phyloP scores from a whole-genome alignment of 2,888 invertebrate genomes.

The Pantelozetes paolii region DNA sequence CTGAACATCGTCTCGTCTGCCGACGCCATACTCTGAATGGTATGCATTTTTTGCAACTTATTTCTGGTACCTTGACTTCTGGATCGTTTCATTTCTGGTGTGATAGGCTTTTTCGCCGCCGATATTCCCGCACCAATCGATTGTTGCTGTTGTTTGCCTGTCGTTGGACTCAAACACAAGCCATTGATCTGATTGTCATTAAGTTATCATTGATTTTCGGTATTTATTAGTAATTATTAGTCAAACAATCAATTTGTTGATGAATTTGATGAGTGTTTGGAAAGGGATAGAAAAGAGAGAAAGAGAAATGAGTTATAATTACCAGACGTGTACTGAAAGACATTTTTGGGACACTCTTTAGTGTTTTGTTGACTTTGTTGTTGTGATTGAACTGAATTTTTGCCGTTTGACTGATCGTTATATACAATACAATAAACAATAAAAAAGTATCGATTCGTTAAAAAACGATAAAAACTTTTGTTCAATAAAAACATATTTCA shows the following conservation, averaged over 20 bases:
- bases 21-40: slow-evolving; percentile 42
- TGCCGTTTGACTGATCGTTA: slow-evolving; percentile 5
- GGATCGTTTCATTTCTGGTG: slow-evolving; percentile 69
- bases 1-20: slow-evolving; percentile 18
- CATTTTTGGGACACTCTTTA: not conserved
- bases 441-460: not conserved
- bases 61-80: slow-evolving; percentile 85
- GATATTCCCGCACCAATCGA: slow-evolving; percentile 48
- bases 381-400: not conserved
- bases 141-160: slow-evolving; percentile 50
- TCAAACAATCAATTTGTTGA: not conserved
- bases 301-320: slow-evolving; percentile 34
- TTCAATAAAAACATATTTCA: not conserved
- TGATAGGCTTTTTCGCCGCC: slow-evolving; percentile 52
- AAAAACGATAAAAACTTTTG: not conserved
- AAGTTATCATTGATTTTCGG: not conserved
- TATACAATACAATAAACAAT: not conserved
- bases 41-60: slow-evolving; percentile 48
- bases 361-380: not conserved
- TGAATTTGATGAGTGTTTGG: not conserved
- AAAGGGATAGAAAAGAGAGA: not conserved
- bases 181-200: slow-evolving; percentile 65
- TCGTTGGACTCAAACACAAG: slow-evolving; percentile 66
- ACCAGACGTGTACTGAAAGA: not conserved
- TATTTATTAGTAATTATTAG: not conserved